phyloP scores from a whole-genome alignment of 2,797 vertebrate genomes.

The Lophotriccus pileatus region DNA sequence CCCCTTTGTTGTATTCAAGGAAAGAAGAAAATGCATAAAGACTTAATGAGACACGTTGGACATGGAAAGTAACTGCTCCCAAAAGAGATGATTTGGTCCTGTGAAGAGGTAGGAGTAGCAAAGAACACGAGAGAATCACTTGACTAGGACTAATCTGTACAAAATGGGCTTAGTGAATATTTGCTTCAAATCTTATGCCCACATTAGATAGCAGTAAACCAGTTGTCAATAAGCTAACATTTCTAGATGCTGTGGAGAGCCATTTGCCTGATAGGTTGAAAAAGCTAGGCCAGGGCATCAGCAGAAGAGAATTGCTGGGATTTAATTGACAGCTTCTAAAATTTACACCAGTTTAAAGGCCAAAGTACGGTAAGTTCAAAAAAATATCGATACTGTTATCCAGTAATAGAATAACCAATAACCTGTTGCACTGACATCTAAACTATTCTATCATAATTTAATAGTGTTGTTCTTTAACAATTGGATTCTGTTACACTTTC shows the following conservation, averaged over 20 bases:
- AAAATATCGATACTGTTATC: neutral
- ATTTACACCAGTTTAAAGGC: neutral
- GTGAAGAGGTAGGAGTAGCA: neutral
- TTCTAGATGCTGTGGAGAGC: neutral
- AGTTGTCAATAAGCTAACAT: neutral
- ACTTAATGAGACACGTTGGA: neutral
- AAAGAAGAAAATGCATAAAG: neutral
- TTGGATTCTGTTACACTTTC: slow-evolving; percentile 62
- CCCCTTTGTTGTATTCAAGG: neutral
- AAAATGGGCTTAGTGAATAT: neutral
- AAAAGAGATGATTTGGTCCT: neutral
- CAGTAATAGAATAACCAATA: slow-evolving; percentile 20
- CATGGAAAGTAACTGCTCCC: neutral
- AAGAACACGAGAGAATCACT: neutral
- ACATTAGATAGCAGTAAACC: neutral
- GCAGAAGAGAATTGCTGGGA: neutral
- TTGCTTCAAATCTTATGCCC: slow-evolving; percentile 9
- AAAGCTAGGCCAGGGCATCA: neutral
- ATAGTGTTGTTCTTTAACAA: slow-evolving; percentile 70
- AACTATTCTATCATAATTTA: slow-evolving; percentile 58
- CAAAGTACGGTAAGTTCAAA: neutral
- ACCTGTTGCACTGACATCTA: slow-evolving; percentile 53
- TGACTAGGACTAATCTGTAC: neutral
- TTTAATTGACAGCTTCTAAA: neutral
- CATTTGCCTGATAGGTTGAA: neutral